Conservation (phyloP, 2,888 invertebrate species). For the Cataglyphis altisquamis region DNA sequence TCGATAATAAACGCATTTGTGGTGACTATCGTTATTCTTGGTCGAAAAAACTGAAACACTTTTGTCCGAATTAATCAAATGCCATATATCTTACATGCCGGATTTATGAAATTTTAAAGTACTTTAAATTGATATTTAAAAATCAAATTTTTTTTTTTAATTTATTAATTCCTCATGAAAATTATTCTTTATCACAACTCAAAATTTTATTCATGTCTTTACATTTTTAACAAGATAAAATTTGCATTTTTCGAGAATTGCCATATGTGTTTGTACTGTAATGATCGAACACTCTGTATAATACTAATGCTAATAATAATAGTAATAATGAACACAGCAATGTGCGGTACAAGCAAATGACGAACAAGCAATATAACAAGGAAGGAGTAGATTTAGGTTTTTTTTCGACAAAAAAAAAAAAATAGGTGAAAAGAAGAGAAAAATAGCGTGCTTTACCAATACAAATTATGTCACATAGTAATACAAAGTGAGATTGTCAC, state of each 20-base stretch:
- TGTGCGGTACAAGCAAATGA: neutral
- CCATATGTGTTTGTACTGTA: neutral
- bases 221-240: neutral
- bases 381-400: conserved; percentile 12
- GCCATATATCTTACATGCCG: neutral
- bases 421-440: conserved; percentile 44
- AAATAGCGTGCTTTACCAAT: conserved; percentile 64
- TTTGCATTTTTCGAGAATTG: neutral
- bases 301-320: conserved; percentile 39
- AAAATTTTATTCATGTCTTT: neutral
- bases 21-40: neutral
- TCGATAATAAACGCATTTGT: conserved; percentile 1
- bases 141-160: neutral
- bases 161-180: neutral
- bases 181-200: neutral
- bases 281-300: conserved; percentile 41
- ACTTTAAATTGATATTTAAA: neutral
- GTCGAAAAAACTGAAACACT: neutral
- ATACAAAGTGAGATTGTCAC: conserved; percentile 51
- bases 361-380: conserved; percentile 35
- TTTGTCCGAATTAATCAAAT: neutral
- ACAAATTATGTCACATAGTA: conserved; percentile 26
- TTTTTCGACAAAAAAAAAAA: conserved; percentile 29
- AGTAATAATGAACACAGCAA: conserved; percentile 39
- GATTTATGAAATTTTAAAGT: neutral